phyloP scores from a whole-genome alignment of 1,140 invertebrate species.

The Cyclargus thomasi region DNA sequence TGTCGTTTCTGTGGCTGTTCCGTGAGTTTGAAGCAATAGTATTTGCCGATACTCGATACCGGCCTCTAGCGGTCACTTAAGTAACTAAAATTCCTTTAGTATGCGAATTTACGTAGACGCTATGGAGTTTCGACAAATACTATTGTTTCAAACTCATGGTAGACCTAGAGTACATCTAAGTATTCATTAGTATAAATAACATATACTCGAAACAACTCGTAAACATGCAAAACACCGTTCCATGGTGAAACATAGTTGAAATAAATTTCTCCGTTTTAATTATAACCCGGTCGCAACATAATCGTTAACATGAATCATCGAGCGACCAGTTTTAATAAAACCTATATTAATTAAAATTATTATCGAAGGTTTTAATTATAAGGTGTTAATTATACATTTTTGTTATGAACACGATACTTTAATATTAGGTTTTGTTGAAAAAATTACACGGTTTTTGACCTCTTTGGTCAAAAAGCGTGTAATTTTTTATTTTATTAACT shows the following conservation, averaged over 20 bases:
- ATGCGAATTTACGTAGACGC: too few relatives aligned
- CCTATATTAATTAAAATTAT: neutral
- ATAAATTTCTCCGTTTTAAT: neutral
- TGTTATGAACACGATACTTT: neutral
- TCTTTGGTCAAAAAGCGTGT: too few relatives aligned
- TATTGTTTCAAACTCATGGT: too few relatives aligned
- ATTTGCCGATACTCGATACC: too few relatives aligned
- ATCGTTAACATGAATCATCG: constrained; percentile 1
- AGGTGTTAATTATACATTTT: neutral
- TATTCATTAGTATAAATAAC: neutral
- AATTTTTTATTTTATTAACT: too few relatives aligned
- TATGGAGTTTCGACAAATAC: too few relatives aligned
- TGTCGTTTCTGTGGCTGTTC: too few relatives aligned
- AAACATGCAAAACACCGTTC: neutral
- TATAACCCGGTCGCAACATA: neutral
- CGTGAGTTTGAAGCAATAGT: too few relatives aligned
- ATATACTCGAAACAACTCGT: neutral
- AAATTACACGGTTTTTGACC: too few relatives aligned
- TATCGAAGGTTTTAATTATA: neutral
- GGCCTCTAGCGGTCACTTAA: too few relatives aligned
- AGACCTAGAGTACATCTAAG: neutral
- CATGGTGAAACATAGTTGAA: neutral
- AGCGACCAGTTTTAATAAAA: neutral
- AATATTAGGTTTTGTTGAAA: too few relatives aligned
- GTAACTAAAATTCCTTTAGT: too few relatives aligned